Base-by-base conservation (phyloP, 2,888 invertebrate species). In the Harpagoxenus sublaevis region DNA sequence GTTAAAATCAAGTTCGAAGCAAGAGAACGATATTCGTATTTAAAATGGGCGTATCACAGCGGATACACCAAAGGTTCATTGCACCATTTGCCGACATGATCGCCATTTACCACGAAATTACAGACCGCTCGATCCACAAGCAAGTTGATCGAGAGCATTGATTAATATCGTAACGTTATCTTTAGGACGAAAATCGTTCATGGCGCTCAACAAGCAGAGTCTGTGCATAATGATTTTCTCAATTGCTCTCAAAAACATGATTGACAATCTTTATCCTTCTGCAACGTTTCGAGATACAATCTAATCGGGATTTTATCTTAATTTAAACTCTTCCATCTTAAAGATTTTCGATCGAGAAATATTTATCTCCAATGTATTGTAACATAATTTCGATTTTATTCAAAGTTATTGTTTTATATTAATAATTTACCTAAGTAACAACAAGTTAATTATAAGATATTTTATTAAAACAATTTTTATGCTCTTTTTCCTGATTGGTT, bases 91-190 rank as follows among this genome's bases (percentile, higher is more conserved):
- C 68, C 81, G 78, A 70, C 88, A 70, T 78, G 84, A 88, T 86
- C 85, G 84, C 84, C 89, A 77, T 90, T 90, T 90, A 90, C 87
- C 85, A 79, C 89, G 73, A 90, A 90, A 91, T 90, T 90, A 91
- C 91, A 90, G 91, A 87, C 60, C 81, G 77, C 28, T 68, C 75
- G 86, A 66, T 65, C 18, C 68, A 78, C 84, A 71, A 83, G 85
- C 91, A 88, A 75, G 78, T 84, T 8, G 88, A 89, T 88, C 87
- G 88, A 85, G 78, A 79, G 66, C 83, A 85, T 86, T 83, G 88
- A 90, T 89, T 89, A 91, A 87, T 86, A 89, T 86, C 85, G 86
- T 66, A 84, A 87, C 85, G 18, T 35, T 79, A 73, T 73, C 74
- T 60, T 81, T 81, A 81, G 48, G 23, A 79, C 35, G 60, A 79